These are phyloP conservation scores for Heliconius melpomene DNA, from an alignment of 1,140 invertebrate species.

Conservation along the genomic window DNA sequence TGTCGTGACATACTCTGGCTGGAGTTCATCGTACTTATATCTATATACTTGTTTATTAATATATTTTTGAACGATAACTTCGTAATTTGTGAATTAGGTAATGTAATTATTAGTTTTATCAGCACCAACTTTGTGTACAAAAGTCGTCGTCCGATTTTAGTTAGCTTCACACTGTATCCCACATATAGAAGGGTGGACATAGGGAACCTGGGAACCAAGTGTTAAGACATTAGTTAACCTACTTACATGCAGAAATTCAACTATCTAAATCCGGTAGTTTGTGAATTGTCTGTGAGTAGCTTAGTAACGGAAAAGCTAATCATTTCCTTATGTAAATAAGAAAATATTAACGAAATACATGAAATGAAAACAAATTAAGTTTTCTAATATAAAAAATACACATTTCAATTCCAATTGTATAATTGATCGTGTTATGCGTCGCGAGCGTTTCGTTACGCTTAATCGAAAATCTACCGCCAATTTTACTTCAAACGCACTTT, in stretches of 20 bases:
- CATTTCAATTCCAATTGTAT: constrained; percentile 21
- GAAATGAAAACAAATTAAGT: background rate
- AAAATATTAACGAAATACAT: background rate
- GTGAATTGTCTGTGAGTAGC: too few species aligned
- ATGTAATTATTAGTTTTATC: background rate
- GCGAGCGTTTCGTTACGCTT: constrained; percentile 23
- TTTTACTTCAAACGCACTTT: constrained; percentile 26
- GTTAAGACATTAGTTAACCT: too few species aligned
- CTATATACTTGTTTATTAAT: background rate
- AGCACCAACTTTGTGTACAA: background rate
- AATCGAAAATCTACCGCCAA: constrained; percentile 24
- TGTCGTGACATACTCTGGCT: background rate
- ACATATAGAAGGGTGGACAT: too few species aligned
- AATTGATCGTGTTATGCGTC: constrained; percentile 22
- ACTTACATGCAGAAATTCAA: too few species aligned
- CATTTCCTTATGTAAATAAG: background rate
- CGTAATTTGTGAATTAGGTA: background rate
- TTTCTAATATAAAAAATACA: constrained; percentile 6
- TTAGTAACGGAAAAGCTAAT: too few species aligned
- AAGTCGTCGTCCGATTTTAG: background rate
- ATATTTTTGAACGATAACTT: background rate
- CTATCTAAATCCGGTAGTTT: too few species aligned
- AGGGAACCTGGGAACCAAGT: too few species aligned
- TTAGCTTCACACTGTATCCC: too few species aligned
- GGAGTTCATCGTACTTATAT: constrained; percentile 11